Conservation (phyloP, 2,888 invertebrate genomes). For the Dugesia japonica region DNA sequence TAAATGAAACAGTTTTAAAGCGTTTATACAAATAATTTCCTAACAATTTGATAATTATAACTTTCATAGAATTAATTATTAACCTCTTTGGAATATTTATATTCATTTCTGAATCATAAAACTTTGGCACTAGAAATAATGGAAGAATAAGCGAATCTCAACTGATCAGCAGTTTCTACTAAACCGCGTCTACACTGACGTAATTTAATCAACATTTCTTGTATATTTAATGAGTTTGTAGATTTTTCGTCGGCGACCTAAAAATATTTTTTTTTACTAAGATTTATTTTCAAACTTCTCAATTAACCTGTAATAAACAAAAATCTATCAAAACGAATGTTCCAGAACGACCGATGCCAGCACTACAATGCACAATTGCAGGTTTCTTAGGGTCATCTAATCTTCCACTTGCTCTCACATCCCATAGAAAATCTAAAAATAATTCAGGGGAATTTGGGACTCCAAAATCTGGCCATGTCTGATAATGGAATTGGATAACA, state of each 20-base stretch:
- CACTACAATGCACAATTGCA: conserved; percentile 82
- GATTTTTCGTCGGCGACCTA: conserved; percentile 67
- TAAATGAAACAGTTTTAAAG: too few relatives aligned
- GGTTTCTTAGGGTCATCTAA: conserved; percentile 53
- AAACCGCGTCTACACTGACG: conserved; percentile 73
- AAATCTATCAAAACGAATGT: conserved; percentile 88
- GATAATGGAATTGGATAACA: conserved; percentile 79
- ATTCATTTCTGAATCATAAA: conserved; percentile 32
- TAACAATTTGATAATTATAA: too few relatives aligned
- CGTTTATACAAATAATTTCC: too few relatives aligned
- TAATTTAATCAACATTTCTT: conserved; percentile 67
- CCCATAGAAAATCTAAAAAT: conserved; percentile 51
- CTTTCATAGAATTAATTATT: too few relatives aligned
- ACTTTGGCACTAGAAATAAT: conserved; percentile 68
- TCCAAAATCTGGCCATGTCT: conserved; percentile 89
- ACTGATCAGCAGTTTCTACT: conserved; percentile 82
- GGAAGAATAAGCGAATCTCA: conserved; percentile 79
- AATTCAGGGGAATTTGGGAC: conserved; percentile 73
- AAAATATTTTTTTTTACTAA: conserved; percentile 35
- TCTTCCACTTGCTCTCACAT: conserved; percentile 44
- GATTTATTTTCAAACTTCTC: too few relatives aligned
- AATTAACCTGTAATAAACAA: conserved; percentile 67
- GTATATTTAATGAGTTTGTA: conserved; percentile 61
- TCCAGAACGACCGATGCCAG: conserved; percentile 85
- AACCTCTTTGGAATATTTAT: background rate